These are phyloP conservation scores for Pseudochromis fuscus DNA, from an alignment of 2,797 vertebrate species.

Conservation along the genomic window DNA sequence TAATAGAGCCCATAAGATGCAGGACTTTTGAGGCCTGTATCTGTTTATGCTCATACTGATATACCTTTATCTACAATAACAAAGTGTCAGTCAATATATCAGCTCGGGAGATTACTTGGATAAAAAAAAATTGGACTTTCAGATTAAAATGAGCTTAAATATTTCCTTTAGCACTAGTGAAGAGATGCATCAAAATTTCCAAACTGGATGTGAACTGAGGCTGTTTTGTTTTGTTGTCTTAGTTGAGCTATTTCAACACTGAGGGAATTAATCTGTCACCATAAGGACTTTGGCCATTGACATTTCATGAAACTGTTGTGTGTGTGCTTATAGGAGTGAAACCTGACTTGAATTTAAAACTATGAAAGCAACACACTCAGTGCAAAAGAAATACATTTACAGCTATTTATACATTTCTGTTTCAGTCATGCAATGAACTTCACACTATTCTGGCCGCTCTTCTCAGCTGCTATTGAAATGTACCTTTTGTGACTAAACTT, in stretches of 20 bases:
- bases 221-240: too few relatives aligned
- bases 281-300: too few relatives aligned
- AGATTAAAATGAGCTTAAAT: too few relatives aligned
- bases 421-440: conserved; percentile 28
- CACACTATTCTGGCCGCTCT: conserved; percentile 9
- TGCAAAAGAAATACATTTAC: not conserved
- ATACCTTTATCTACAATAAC: too few relatives aligned
- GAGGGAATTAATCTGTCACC: too few relatives aligned
- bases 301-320: conserved; percentile 11
- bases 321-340: not conserved
- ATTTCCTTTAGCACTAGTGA: too few relatives aligned
- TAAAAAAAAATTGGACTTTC: too few relatives aligned
- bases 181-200: too few relatives aligned
- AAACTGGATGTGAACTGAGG: too few relatives aligned
- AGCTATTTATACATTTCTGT: conserved; percentile 1
- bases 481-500: conserved; percentile 51
- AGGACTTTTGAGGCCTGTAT: not conserved
- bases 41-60: too few relatives aligned
- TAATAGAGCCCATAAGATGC: not conserved
- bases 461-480: conserved; percentile 45
- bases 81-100: not conserved
- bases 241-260: conserved; percentile 7
- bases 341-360: conserved; percentile 11
- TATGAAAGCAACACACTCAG: not conserved
- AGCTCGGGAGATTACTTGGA: too few relatives aligned